Percentiles rank a stretch among this genome's conserved stretches.
Evolutionary conservation across 2,888 invertebrate genomes (phyloP).

Genomic region (Ryuthela nishihirai): DNA sequence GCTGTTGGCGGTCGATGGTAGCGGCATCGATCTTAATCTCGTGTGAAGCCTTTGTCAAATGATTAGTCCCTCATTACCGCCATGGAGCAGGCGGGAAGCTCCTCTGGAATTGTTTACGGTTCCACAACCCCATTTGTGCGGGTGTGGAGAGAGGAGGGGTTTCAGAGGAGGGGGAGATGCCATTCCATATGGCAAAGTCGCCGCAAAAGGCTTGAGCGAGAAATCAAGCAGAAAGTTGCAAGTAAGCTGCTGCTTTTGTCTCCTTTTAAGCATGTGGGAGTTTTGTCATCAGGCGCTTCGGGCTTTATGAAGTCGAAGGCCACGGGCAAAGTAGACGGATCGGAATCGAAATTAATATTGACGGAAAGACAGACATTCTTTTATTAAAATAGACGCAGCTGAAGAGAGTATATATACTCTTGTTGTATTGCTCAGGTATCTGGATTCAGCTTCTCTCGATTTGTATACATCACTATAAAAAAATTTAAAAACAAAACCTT

Average conservation of each 20-base stretch:
- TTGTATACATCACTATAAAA: too few relatives aligned
- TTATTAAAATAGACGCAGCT: too few relatives aligned
- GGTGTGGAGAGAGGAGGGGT: constrained; percentile 24
- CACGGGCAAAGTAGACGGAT: too few relatives aligned
- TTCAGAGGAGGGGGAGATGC: constrained; percentile 1
- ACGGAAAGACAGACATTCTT: too few relatives aligned
- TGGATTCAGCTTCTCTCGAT: too few relatives aligned
- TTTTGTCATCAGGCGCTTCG: too few relatives aligned
- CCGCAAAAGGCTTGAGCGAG: constrained; percentile 5
- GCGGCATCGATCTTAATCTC: constrained; percentile 37
- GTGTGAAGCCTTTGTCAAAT: constrained; percentile 39
- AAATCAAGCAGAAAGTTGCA: constrained; percentile 37
- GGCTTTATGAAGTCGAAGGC: too few relatives aligned
- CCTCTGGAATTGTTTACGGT: constrained; percentile 37
- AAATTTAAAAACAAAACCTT: too few relatives aligned
- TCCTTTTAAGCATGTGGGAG: too few relatives aligned
- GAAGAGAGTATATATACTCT: too few relatives aligned
- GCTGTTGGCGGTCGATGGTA: background rate
- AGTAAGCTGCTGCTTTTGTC: constrained; percentile 37
- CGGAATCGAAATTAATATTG: too few relatives aligned
- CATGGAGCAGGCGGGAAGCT: constrained; percentile 14
- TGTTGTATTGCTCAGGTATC: too few relatives aligned
- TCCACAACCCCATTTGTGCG: constrained; percentile 39
- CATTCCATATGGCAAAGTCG: constrained; percentile 15
- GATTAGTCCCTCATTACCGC: constrained; percentile 38